These are phyloP conservation scores for Drosophila fulvimacula DNA, from an alignment of 2,888 invertebrate species.

Conservation along the genomic window DNA sequence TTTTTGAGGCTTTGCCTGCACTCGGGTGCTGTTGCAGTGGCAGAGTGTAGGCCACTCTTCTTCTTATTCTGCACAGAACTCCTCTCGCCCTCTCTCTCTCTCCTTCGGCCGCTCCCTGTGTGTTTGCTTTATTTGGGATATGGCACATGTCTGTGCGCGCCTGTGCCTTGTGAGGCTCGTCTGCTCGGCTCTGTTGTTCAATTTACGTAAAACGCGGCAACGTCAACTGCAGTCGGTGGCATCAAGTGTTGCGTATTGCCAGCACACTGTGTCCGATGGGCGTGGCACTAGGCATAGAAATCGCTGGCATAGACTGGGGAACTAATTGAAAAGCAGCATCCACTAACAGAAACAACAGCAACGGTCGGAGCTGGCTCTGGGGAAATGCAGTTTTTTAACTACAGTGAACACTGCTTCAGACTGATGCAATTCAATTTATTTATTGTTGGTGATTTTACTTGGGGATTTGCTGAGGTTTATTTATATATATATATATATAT, in stretches of 20 bases:
- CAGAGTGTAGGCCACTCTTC: constrained; percentile 38
- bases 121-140: constrained; percentile 49
- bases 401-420: constrained; percentile 37
- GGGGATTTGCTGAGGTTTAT: background rate
- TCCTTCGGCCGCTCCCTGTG: constrained; percentile 4
- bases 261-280: constrained; percentile 31
- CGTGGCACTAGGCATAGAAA: constrained; percentile 68
- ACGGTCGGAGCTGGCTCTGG: constrained; percentile 24
- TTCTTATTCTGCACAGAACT: background rate
- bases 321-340: constrained; percentile 78
- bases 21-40: constrained; percentile 61
- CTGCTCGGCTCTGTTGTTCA: constrained; percentile 64
- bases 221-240: constrained; percentile 75
- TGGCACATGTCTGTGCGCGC: constrained; percentile 38
- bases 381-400: constrained; percentile 52
- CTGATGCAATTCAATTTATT: background rate
- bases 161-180: constrained; percentile 50
- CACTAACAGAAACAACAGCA: constrained; percentile 55
- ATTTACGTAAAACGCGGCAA: constrained; percentile 76
- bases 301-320: constrained; percentile 50
- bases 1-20: constrained; percentile 57
- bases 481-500: no score
- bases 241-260: constrained; percentile 60
- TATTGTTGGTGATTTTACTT: background rate
- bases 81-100: constrained; percentile 1